phyloP scores from a whole-genome alignment of 2,797 vertebrate species.

The Sylvia borin region DNA sequence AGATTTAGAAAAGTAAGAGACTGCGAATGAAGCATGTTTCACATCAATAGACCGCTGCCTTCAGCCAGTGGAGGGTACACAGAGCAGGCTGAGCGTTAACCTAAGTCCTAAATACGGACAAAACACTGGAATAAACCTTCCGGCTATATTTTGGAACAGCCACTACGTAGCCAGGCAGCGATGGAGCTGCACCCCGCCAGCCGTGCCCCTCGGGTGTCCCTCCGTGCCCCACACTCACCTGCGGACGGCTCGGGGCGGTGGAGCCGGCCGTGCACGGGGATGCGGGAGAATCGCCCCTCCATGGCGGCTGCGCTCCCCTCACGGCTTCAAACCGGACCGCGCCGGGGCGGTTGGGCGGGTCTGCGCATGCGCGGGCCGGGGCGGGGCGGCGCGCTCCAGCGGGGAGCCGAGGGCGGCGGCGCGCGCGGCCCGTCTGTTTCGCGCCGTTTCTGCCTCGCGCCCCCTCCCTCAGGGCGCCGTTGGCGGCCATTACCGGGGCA shows the following conservation, averaged over 20 bases:
- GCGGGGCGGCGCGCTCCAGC: fast-evolving
- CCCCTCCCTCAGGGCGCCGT: not conserved
- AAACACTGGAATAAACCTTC: fast-evolving
- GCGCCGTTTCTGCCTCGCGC: not conserved
- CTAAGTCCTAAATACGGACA: fast-evolving
- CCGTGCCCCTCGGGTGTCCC: too few relatives aligned
- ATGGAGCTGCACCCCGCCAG: not conserved
- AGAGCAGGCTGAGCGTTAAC: not conserved
- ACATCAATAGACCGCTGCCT: fast-evolving
- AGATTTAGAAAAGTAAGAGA: fast-evolving
- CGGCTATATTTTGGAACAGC: fast-evolving
- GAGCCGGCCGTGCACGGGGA: not conserved
- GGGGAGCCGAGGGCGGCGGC: fast-evolving
- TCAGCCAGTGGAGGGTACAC: not conserved
- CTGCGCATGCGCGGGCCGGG: not conserved
- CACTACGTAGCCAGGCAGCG: fast-evolving
- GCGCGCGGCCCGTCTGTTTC: not conserved
- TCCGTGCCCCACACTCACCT: not conserved
- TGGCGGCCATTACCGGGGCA: not conserved
- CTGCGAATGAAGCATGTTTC: too few relatives aligned
- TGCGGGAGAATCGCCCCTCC: not conserved
- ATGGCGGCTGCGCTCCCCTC: not conserved
- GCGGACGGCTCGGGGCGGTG: not conserved
- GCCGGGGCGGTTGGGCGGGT: not conserved
- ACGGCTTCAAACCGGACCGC: fast-evolving